Conservation (phyloP, 2,113 vertebrate genomes). For the Bujurquina vittata region DNA sequence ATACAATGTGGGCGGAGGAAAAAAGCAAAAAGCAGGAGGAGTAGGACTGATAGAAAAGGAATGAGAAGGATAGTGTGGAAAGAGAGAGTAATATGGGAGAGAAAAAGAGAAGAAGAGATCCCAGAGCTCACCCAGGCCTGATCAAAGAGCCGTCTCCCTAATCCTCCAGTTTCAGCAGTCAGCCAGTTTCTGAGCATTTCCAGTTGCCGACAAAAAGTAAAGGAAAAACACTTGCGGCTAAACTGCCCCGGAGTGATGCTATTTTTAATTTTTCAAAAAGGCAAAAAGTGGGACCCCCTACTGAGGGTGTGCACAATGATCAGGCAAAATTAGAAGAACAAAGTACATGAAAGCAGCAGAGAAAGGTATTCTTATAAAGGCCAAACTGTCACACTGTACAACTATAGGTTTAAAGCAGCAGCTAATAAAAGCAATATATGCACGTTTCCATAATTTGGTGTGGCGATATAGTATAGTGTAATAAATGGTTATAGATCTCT, state of each 20-base stretch:
- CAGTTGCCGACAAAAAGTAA: conserved; percentile 67
- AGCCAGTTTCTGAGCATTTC: conserved; percentile 76
- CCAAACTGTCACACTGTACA: conserved; percentile 8
- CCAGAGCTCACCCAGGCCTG: conserved; percentile 70
- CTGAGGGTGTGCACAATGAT: conserved; percentile 58
- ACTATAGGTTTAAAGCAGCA: conserved; percentile 6
- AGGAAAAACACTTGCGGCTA: conserved; percentile 76
- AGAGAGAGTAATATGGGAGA: conserved; percentile 36
- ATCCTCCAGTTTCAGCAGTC: conserved; percentile 81
- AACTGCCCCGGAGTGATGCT: conserved; percentile 81
- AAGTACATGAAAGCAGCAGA: conserved; percentile 54
- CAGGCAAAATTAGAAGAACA: conserved; percentile 68
- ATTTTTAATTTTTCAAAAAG: conserved; percentile 79
- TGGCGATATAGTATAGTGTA: conserved; percentile 4
- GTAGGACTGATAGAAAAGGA: conserved; percentile 35
- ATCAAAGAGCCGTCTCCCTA: conserved; percentile 81
- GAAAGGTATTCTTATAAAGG: conserved; percentile 48
- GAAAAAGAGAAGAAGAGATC: conserved; percentile 64
- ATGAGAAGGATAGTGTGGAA: conserved; percentile 25
- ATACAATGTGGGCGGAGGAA: conserved; percentile 19
- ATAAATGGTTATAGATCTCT: background rate
- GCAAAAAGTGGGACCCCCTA: conserved; percentile 68
- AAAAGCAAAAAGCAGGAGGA: conserved; percentile 38
- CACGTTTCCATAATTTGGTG: background rate
- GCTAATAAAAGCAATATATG: conserved; percentile 8